phyloP scores from a whole-genome alignment of 2,113 vertebrate species.

The Pelodiscus sinensis region DNA sequence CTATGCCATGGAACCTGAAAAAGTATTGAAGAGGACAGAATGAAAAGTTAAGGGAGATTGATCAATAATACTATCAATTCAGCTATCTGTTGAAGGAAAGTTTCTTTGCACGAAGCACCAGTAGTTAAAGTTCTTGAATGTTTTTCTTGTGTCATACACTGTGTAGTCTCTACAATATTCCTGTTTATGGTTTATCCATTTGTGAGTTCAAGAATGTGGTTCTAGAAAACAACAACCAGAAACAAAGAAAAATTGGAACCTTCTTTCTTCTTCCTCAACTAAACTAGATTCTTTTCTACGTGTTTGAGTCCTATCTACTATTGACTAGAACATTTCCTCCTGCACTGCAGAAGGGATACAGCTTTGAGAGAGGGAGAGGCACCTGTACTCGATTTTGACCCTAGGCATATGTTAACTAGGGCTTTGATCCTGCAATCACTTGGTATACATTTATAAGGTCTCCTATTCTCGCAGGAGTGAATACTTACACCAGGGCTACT shows the following conservation, averaged over 20 bases:
- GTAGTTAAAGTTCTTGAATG: constrained; percentile 6
- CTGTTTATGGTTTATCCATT: constrained; percentile 19
- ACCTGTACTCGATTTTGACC: background rate
- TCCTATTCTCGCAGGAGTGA: background rate
- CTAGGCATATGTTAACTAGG: background rate
- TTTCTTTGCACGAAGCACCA: background rate
- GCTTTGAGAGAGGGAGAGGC: background rate
- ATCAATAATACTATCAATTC: constrained; percentile 17
- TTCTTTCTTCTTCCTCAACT: background rate
- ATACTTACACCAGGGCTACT: background rate
- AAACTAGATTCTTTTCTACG: background rate
- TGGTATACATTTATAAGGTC: background rate
- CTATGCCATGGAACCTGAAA: background rate
- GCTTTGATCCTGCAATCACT: background rate
- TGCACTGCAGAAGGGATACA: background rate
- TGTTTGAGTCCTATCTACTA: background rate
- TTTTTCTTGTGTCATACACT: background rate
- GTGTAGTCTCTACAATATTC: background rate
- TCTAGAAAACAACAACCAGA: background rate
- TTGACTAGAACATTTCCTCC: background rate
- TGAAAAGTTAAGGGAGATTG: constrained; percentile 1
- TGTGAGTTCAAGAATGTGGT: background rate
- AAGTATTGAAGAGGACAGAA: constrained; percentile 1
- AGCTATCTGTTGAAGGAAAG: constrained; percentile 4
- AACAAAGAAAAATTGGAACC: background rate